Conservation (phyloP, 1,140 invertebrate genomes). For the Metopolophium dirhodum region DNA sequence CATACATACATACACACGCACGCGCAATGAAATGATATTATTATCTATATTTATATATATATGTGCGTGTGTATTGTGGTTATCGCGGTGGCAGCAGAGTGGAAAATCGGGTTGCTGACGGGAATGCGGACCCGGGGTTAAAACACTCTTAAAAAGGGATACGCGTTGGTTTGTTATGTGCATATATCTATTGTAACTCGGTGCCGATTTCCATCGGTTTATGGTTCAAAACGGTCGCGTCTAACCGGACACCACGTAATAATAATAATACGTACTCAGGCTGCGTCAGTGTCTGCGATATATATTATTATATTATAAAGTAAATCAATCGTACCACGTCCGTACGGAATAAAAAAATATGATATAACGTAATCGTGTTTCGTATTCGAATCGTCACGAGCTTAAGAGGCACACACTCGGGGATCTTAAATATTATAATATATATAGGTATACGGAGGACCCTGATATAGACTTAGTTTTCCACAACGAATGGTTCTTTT, state of each 20-base stretch:
- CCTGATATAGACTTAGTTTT: not conserved
- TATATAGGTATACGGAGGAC: not conserved
- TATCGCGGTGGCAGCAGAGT: not conserved
- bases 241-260: not conserved
- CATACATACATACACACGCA: too few relatives aligned
- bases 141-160: constrained; percentile 46
- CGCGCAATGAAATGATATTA: too few relatives aligned
- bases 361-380: not conserved
- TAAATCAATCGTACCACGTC: not conserved
- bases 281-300: not conserved
- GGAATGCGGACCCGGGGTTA: constrained; percentile 41
- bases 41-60: not conserved
- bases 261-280: not conserved
- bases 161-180: not conserved
- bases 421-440: not conserved
- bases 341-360: not conserved
- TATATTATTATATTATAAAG: not conserved
- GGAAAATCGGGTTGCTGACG: not conserved
- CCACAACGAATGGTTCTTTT: not conserved
- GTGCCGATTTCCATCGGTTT: constrained; percentile 42
- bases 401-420: too few relatives aligned
- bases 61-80: not conserved
- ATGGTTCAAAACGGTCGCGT: constrained; percentile 23
- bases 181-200: not conserved
- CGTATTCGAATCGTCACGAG: not conserved